Conservation (phyloP, 1,140 invertebrate genomes). For the Melipona quadrifasciata region DNA sequence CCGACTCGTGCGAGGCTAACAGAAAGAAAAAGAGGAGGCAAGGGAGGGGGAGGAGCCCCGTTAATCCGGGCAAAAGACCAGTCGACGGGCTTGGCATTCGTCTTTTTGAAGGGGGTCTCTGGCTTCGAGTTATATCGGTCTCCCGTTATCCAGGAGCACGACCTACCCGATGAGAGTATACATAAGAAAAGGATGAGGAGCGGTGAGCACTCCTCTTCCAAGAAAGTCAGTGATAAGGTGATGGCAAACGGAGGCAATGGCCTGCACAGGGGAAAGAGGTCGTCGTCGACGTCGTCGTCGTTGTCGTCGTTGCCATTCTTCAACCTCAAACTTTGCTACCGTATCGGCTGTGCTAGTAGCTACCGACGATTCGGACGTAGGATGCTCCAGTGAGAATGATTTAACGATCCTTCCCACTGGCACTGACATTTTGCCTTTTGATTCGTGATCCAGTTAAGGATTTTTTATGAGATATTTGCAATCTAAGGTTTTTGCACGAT, state of each 20-base stretch:
- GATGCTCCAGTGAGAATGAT: not conserved
- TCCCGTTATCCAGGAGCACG: conserved; percentile 41
- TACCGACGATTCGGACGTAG: not conserved
- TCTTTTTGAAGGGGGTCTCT: conserved; percentile 51
- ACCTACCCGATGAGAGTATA: conserved; percentile 35
- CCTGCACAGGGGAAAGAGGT: conserved; percentile 67
- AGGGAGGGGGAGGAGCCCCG: conserved; percentile 36
- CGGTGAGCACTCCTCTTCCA: conserved; percentile 7
- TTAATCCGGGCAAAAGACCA: conserved; percentile 69
- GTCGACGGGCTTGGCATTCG: conserved; percentile 57
- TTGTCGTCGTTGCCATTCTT: conserved; percentile 13
- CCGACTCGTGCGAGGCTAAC: conserved; percentile 19
- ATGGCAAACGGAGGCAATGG: conserved; percentile 72
- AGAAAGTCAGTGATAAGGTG: conserved; percentile 70
- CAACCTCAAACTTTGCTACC: conserved; percentile 46
- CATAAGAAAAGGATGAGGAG: not conserved
- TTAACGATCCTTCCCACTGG: not conserved
- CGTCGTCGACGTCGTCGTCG: conserved; percentile 23
- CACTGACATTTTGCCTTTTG: not conserved
- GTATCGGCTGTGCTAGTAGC: not conserved
- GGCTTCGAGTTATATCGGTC: conserved; percentile 57
- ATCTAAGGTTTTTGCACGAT: no score
- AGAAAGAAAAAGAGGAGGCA: conserved; percentile 25
- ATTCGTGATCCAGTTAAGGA: not conserved
- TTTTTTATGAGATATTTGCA: no score